Percentiles rank a stretch among this genome's conserved stretches.
phyloP scores from a whole-genome alignment of 2,113 vertebrate species.

The Sitta europaea region DNA sequence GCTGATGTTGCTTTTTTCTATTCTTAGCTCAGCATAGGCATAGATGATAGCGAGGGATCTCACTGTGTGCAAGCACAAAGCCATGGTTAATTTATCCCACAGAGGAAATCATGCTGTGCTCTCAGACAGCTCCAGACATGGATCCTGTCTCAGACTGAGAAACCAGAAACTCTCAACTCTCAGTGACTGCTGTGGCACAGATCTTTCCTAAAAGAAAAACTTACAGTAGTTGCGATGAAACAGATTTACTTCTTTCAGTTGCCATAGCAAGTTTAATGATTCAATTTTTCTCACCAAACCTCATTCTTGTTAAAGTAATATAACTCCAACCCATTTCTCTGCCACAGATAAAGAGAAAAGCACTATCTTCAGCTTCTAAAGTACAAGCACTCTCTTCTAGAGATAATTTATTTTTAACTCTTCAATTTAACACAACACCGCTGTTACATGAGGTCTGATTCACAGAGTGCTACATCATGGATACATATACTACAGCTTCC shows the following conservation, averaged over 20 bases:
- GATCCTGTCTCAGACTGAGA: slow-evolving; percentile 43
- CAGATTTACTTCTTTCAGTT: neutral
- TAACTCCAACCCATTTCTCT: neutral
- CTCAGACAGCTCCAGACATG: slow-evolving; percentile 55
- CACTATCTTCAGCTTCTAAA: neutral
- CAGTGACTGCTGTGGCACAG: slow-evolving; percentile 37
- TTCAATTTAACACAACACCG: neutral
- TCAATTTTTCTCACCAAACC: neutral
- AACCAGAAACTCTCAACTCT: slow-evolving; percentile 39
- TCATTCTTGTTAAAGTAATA: neutral
- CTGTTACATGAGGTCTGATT: neutral
- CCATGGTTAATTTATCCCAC: slow-evolving; percentile 48
- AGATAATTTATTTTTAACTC: neutral
- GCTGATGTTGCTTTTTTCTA: slow-evolving; percentile 65
- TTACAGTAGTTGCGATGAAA: neutral
- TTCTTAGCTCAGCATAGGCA: slow-evolving; percentile 47
- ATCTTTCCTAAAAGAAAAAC: neutral
- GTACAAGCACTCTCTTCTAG: neutral
- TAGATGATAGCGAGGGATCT: slow-evolving; percentile 37
- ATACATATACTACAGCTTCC: neutral
- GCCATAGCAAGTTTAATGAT: neutral
- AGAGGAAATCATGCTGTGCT: slow-evolving; percentile 56
- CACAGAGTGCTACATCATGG: neutral
- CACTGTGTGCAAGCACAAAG: slow-evolving; percentile 41
- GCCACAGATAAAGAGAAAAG: neutral